Conservation (phyloP, 2,797 vertebrate genomes). For the Rhincodon typus region DNA sequence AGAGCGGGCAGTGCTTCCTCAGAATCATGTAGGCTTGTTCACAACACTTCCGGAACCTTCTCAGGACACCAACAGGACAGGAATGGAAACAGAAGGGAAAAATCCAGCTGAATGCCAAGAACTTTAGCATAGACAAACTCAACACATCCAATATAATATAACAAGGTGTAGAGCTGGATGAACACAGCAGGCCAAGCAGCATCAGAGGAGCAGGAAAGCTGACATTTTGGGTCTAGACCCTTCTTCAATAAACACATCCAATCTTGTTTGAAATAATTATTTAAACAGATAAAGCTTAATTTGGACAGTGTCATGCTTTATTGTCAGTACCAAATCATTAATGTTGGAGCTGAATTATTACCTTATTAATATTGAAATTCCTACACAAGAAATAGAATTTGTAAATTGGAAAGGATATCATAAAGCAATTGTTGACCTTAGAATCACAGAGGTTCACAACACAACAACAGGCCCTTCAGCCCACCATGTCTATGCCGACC, state of each 20-base stretch:
- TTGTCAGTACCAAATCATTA: background rate
- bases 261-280: background rate
- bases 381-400: background rate
- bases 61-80: accelerated
- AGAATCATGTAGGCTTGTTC: slow-evolving; percentile 94
- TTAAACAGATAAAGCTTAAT: background rate
- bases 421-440: background rate
- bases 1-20: slow-evolving; percentile 82
- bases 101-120: background rate
- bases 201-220: no score
- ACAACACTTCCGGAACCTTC: slow-evolving; percentile 86
- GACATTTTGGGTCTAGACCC: no score
- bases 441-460: no score
- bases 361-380: background rate
- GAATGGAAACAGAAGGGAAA: background rate
- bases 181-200: no score
- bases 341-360: background rate
- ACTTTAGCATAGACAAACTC: background rate
- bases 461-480: no score
- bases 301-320: background rate
- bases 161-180: no score
- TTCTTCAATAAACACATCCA: background rate
- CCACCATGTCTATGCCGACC: no score
- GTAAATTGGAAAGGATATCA: background rate
- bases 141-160: background rate